Evolutionary conservation across 2,888 invertebrate species (phyloP), one percentile per base, ranked within the genome.

Genomic region (Lepidochitona cinerea): DNA sequence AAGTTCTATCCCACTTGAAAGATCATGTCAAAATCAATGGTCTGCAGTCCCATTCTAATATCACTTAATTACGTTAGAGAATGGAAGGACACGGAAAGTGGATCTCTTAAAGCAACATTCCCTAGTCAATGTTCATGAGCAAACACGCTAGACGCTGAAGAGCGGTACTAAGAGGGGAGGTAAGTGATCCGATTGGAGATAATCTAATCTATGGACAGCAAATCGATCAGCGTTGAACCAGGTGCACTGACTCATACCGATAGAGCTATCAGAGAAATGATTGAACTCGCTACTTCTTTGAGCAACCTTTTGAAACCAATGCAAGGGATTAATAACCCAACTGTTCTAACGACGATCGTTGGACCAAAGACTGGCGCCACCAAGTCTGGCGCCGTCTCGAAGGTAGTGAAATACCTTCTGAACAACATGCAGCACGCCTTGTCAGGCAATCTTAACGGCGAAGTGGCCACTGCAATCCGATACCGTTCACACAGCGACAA

Each of bases 151-250:
- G 7, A 59, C 59, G 26, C 4, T 59, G 59, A 9, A 29, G 59
- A 59, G 32, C 29, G 26, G 23, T 26, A 29, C 59, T 59, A 59
- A 29, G 23, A 29, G 32, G 59, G 32, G 59, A 59, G 32, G 59
- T 59, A 59, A 59, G 59, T 59, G 59, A 59, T 59, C 59, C 26
- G 59, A 59, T 59, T 14, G 29, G 59, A 18, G 59, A 59, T 59
- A 59, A 59, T 59, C 59, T 59, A 59, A 59, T 59, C 32, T 23
- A 14, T 18, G 18, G 59, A n/a, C 32, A 3, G 26, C 29, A 18
- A 32, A 59, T 59, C 59, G 59, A 59, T 59, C 23, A 23, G 29
- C 59, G 59, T 29, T 23, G 32, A 18, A 32, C 23, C 59, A 59
- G 59, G 59, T 59, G 59, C 26, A 14, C 14, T 59, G 59, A 59